Conservation (phyloP, 35 echinoderm and acorn worm species). For the Lytechinus variegatus region DNA sequence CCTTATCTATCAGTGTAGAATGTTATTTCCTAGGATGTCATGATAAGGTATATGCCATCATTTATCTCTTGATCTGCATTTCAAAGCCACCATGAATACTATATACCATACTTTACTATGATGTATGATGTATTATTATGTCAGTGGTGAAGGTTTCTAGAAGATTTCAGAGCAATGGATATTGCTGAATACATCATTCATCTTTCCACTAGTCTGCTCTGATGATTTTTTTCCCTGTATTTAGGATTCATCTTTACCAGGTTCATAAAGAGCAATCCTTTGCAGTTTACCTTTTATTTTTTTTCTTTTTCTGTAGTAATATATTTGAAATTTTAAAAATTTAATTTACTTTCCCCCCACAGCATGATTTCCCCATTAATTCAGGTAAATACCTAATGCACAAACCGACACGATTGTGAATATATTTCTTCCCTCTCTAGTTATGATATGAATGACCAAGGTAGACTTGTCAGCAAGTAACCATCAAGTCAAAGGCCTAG, state of each 20-base stretch:
- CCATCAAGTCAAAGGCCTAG: not conserved
- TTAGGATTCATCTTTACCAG: too few species aligned
- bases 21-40: not conserved
- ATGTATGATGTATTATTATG: not conserved
- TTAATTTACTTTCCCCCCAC: too few species aligned
- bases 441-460: not conserved
- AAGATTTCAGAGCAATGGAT: not conserved
- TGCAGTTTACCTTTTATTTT: too few species aligned
- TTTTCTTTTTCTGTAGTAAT: too few species aligned
- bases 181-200: not conserved
- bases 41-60: too few species aligned
- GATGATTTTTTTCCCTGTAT: too few species aligned
- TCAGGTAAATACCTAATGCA: too few species aligned
- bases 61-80: too few species aligned
- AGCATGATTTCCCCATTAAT: too few species aligned
- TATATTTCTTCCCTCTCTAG: not conserved
- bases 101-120: not conserved
- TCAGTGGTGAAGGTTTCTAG: not conserved
- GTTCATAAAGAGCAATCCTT: too few species aligned
- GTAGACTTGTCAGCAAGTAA: conserved; percentile 30
- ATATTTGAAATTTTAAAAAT: too few species aligned
- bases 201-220: not conserved
- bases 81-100: not conserved
- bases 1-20: not conserved
- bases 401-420: not conserved